These are phyloP conservation scores for Drosophila cardini DNA, from an alignment of 1,140 invertebrate species.

Conservation along the genomic window DNA sequence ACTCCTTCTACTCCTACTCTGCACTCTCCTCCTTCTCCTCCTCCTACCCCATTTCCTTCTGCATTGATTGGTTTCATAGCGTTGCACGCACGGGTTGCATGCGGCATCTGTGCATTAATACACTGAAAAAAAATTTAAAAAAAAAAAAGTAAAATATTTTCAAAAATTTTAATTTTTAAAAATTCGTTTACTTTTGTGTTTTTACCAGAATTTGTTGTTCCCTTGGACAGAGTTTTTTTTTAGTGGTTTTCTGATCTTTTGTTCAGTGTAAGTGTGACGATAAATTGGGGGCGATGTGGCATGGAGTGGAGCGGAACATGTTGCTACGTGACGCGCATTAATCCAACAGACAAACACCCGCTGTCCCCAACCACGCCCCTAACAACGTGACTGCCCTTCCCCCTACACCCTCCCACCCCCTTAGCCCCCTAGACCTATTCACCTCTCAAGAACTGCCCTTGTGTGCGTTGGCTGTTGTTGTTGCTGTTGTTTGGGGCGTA, in stretches of 20 bases:
- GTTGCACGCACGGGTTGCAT: slow-evolving; percentile 37
- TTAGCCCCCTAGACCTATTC: background rate
- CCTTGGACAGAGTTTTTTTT: no score
- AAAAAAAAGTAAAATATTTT: no score
- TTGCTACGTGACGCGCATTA: slow-evolving; percentile 68
- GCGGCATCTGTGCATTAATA: slow-evolving; percentile 11
- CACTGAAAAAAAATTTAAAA: no score
- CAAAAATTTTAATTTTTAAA: no score
- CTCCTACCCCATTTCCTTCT: slow-evolving; percentile 19
- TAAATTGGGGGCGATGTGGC: background rate
- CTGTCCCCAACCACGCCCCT: background rate
- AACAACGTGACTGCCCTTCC: background rate
- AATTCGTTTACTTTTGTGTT: no score
- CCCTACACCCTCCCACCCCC: background rate
- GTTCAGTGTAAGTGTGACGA: background rate
- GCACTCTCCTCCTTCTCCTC: background rate
- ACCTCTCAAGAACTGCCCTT: slow-evolving; percentile 24
- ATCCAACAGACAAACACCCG: slow-evolving; percentile 36
- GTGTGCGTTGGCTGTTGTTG: slow-evolving; percentile 16
- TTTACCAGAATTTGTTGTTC: no score
- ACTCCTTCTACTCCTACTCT: background rate
- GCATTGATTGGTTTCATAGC: slow-evolving; percentile 60
- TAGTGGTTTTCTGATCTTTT: no score
- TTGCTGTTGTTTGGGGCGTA: slow-evolving; percentile 8
- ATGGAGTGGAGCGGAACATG: slow-evolving; percentile 8